Conservation (phyloP, 2,888 invertebrate species). For the Scaeva pyrastri region DNA sequence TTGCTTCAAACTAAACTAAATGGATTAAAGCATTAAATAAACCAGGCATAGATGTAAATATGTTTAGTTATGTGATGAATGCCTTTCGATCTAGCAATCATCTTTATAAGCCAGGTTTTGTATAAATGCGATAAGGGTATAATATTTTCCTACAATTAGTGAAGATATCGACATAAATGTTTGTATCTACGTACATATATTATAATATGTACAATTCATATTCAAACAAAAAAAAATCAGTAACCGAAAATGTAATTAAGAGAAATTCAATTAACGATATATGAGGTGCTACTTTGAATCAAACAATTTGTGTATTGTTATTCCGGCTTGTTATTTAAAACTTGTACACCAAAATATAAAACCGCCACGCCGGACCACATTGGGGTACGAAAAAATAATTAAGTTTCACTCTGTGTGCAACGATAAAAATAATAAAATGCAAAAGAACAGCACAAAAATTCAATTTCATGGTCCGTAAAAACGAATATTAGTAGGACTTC, state of each 20-base stretch:
- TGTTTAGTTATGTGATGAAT: neutral
- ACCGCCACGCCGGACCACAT: neutral
- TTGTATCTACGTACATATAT: neutral
- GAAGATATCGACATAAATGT: too few relatives aligned
- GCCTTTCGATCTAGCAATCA: neutral
- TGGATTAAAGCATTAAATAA: neutral
- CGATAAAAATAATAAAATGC: constrained; percentile 62
- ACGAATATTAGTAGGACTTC: constrained; percentile 68
- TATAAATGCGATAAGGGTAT: too few relatives aligned
- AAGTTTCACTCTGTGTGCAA: constrained; percentile 54
- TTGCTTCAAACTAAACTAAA: neutral
- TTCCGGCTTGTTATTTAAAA: constrained; percentile 24
- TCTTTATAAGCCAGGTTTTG: neutral
- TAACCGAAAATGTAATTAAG: constrained; percentile 15
- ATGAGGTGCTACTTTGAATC: constrained; percentile 35
- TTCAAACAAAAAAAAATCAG: neutral
- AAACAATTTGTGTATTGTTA: constrained; percentile 29
- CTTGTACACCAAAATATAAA: constrained; percentile 26
- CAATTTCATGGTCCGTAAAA: constrained; percentile 70
- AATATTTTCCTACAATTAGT: neutral
- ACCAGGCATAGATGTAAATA: neutral
- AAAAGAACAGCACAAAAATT: constrained; percentile 60
- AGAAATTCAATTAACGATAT: constrained; percentile 35
- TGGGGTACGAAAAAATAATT: constrained; percentile 50
- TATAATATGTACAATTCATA: too few relatives aligned